Evolutionary conservation across 2,888 invertebrate species (phyloP).

Genomic region (Serrognathus titanus): DNA sequence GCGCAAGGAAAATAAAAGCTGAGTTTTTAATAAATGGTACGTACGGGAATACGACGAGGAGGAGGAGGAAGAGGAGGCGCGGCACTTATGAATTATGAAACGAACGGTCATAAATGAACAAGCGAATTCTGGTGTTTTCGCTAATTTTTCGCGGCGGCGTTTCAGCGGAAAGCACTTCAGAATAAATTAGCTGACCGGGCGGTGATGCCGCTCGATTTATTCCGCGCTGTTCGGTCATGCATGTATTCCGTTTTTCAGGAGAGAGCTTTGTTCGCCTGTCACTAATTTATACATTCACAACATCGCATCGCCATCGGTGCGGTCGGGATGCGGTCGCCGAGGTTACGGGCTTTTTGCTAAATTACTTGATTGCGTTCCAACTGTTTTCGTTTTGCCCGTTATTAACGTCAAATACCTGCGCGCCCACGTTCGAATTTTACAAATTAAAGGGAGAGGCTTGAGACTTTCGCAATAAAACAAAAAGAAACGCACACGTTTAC

Average conservation of each 20-base stretch:
- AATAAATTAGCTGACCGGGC: conserved; percentile 25
- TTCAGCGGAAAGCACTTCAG: conserved; percentile 10
- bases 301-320: background rate
- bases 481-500: too few species aligned
- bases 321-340: background rate
- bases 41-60: too few species aligned
- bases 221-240: conserved; percentile 22
- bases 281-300: conserved; percentile 11
- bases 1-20: too few species aligned
- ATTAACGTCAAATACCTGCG: too few species aligned
- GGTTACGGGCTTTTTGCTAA: conserved; percentile 8
- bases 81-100: background rate
- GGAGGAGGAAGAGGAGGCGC: background rate
- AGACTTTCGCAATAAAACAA: too few species aligned
- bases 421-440: too few species aligned
- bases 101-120: background rate
- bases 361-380: conserved; percentile 8
- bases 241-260: conserved; percentile 16
- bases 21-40: too few species aligned
- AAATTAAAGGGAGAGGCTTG: too few species aligned
- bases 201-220: conserved; percentile 24
- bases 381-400: background rate
- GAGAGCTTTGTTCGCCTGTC: conserved; percentile 4
- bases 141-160: background rate
- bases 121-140: conserved; percentile 2